Evolutionary conservation across 1,140 invertebrate species (phyloP), one percentile per base, ranked within the genome.

Genomic region (Meloidogyne exigua): DNA sequence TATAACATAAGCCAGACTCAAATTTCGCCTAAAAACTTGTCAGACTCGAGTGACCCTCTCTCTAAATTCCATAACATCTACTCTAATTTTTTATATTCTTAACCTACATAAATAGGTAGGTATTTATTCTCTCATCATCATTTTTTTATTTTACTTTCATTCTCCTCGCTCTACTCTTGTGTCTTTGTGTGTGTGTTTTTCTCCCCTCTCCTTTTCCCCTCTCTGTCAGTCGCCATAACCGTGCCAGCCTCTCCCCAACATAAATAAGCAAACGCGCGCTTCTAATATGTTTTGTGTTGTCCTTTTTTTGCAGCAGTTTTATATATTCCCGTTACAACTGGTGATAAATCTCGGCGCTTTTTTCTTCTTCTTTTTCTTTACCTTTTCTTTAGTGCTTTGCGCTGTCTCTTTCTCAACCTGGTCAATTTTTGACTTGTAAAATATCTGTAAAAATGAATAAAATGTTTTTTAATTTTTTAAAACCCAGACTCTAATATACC

Each of bases 241-340:
- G 66, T 68, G 66, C 66, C 66, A 68, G 66, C 66, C 66, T 68
- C 66, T 57, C n/a, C n/a, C 49, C 49, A 57, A 57, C 49, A 57
- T n/a, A n/a, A n/a, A n/a, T n/a, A n/a, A n/a, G n/a, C 49, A 1
- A 15, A 26, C 32, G 65, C 65, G 26, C 26, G 65, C 26, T 25
- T 32, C 65, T 32, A 65, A 65, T 26, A 26, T 25, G 13, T 65
- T 65, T 66, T 66, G 15, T 66, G 32, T 5, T 66, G 11, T 28
- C 32, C 32, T 66, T 36, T 26, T 57, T 57, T 57, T n/a, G 18
- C 18, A 57, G 49, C 21, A n/a, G n/a, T n/a, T n/a, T n/a, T n/a
- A n/a, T 39, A n/a, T n/a, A 57, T 57, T 57, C 49, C 49, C 49
- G 49, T n/a, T n/a, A 4, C 18, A 44, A 44, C 42, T 69, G 25